Base-by-base conservation (phyloP, 2,888 invertebrate species). In the Mycalesis mineus region DNA sequence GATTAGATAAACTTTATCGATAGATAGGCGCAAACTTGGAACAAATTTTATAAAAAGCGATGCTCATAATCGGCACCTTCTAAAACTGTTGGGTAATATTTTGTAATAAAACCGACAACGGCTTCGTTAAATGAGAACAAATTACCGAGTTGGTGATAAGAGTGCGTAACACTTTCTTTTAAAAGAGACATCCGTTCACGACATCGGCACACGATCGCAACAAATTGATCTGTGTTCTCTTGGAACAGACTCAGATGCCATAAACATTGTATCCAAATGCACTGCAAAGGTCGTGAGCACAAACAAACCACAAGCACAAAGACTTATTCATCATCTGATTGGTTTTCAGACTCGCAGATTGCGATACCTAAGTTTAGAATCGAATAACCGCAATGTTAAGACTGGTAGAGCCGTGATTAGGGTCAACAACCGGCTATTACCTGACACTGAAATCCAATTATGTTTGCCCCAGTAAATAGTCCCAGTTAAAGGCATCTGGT, bases 331-430 rank as follows among this genome's bases (percentile, higher is more conserved):
- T 53, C 31, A 39, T 47, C 14, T 31, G 17, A 44, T 36, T 22
- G n/a, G 44, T 31, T 29, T n/a, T 33, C 39, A 40, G 31, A 48
- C 40, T 15, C 42, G 36, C 36, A 57, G 40, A 57, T 44, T 42
- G 17, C 9, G 14, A 54, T 50, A 14, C 31, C 33, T 61, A 55
- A 61, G 55, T 58, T 58, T 49, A 55, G 58, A 51, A 55, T 51
- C 17, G 48, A 33, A 48, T 22, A 39, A 48, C 39, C 33, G 17
- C 55, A 47, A 45, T 15, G 33, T 47, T 33, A 29, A 31, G 28
- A 40, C 15, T 44, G 49, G 40, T 52, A 65, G 65, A 68, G 66
- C 67, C 63, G 64, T 65, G 65, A 71, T 68, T 70, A 64, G 61
- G 67, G 65, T 67, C 65, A 67, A 67, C 61, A 63, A 65, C 64